phyloP scores from a whole-genome alignment of 2,113 vertebrate species.

The Cyanoramphus novaezelandiae region DNA sequence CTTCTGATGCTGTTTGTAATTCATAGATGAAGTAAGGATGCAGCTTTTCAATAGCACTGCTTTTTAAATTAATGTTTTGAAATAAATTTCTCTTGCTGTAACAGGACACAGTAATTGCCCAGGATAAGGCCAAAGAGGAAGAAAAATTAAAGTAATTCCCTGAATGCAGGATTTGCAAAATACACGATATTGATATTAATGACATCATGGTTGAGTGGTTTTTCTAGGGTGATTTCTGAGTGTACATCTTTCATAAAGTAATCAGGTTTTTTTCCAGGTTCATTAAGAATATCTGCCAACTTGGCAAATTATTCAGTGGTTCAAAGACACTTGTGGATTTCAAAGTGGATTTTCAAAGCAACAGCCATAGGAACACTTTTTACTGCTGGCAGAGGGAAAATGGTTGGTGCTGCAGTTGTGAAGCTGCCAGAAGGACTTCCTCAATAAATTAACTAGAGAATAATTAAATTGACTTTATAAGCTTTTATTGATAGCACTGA shows the following conservation, averaged over 20 bases:
- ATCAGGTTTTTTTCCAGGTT: background rate
- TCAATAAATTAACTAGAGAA: background rate
- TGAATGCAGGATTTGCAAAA: background rate
- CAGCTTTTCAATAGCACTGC: background rate
- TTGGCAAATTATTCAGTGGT: background rate
- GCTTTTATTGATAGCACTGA: background rate
- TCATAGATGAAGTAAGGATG: background rate
- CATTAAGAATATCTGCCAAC: background rate
- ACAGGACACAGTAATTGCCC: background rate
- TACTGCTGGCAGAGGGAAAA: background rate
- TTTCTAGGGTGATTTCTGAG: background rate
- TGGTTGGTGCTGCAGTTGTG: background rate
- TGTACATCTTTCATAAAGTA: background rate
- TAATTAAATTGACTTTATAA: background rate
- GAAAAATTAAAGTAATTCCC: background rate
- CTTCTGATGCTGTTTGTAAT: background rate
- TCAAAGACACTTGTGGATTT: background rate
- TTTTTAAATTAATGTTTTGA: background rate
- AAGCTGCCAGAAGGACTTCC: background rate
- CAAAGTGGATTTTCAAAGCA: background rate
- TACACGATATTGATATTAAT: background rate
- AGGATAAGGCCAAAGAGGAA: background rate
- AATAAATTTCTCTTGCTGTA: background rate
- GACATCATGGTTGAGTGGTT: background rate
- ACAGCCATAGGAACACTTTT: background rate